Evolutionary conservation across 2,797 vertebrate species (phyloP), one percentile per base, ranked within the genome.

Genomic region (Aphelocoma californica): DNA sequence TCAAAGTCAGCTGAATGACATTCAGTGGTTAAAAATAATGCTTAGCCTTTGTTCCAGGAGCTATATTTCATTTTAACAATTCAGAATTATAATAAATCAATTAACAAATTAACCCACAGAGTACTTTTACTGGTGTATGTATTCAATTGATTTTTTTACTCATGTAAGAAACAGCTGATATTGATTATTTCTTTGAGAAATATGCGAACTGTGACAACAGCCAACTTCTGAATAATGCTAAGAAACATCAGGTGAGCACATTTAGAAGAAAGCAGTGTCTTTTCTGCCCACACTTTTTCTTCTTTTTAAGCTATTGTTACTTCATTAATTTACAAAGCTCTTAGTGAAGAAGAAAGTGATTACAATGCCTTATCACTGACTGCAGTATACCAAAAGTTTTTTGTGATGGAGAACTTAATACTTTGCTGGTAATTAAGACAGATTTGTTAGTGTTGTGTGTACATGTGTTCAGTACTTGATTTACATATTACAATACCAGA

Each of bases 11-110:
- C 20, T n/a, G 20, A 65, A 83, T 14, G 29, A 62, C 7, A 60
- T 40, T 56, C 11, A n/a, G 0, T 18, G 3, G 7, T 66, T 56
- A 64, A 81, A 72, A 86, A 31, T 8, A 70, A 32, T 1, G 0
- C 12, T 73, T 15, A 48, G 1, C 12, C 7, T 54, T 87, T 65
- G 14, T 31, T 14, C 5, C 40, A 69, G 31, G 19, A 40, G 9
- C 9, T n/a, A 16, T 23, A 86, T 24, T 64, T 81, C 3, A 66
- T 57, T 79, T 92, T 36, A 70, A 60, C 8, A n/a, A 15, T 34
- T 73, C 26, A 60, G 21, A 90, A 62, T 42, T 10, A 32, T 25
- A 61, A 67, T 38, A 53, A 53, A 45, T 29, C 36, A 36, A 36
- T 25, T 81, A 67, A 71, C 38, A 48, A 78, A 50, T 56, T 78